Evolutionary conservation across 2,888 invertebrate species (phyloP).

Genomic region (Pecten maximus): DNA sequence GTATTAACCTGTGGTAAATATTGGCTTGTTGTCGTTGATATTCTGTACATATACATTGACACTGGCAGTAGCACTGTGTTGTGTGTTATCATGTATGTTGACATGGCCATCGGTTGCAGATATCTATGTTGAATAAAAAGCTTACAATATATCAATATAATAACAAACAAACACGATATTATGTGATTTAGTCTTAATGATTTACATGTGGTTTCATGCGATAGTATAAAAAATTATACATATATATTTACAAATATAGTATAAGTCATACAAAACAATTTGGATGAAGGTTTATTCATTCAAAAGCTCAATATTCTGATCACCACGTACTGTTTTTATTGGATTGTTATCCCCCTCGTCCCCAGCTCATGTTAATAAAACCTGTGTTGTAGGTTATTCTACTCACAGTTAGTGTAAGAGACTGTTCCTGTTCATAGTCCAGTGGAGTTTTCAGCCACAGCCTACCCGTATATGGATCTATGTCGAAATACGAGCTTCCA

Average conservation of each 20-base stretch:
- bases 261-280: too few species aligned
- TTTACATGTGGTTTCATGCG: too few species aligned
- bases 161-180: too few species aligned
- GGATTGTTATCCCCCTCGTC: too few species aligned
- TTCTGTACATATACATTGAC: conserved; percentile 37
- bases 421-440: conserved; percentile 47
- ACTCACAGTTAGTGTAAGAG: neutral
- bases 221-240: too few species aligned
- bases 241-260: too few species aligned
- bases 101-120: conserved; percentile 56
- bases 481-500: conserved; percentile 38
- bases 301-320: too few species aligned
- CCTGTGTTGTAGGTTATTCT: conserved; percentile 2
- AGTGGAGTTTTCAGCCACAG: conserved; percentile 37
- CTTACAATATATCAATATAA: conserved; percentile 59
- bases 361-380: too few species aligned
- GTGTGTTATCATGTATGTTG: neutral
- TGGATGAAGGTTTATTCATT: too few species aligned
- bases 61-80: neutral
- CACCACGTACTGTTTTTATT: too few species aligned
- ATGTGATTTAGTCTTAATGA: too few species aligned
- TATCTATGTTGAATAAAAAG: conserved; percentile 35
- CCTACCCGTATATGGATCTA: conserved; percentile 43
- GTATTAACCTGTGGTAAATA: neutral
- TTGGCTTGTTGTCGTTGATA: conserved; percentile 49